Percentiles rank a stretch among this genome's conserved stretches.
phyloP scores from a whole-genome alignment of 2,113 vertebrate species.

The Anas platyrhynchos region DNA sequence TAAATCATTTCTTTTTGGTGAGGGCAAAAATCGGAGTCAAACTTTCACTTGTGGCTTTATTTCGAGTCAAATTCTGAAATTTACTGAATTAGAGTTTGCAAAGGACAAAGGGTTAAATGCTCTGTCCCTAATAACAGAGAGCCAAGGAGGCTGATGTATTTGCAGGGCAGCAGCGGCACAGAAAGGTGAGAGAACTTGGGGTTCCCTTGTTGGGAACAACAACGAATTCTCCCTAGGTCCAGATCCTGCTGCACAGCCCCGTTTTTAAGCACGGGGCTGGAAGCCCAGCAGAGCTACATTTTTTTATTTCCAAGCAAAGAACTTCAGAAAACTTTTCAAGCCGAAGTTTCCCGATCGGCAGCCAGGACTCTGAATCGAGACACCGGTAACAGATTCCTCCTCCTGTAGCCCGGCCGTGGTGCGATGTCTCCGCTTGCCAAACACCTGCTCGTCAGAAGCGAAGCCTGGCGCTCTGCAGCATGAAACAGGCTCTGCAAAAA shows the following conservation, averaged over 20 bases:
- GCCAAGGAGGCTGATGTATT: not conserved
- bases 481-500: not conserved
- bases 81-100: not conserved
- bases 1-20: not conserved
- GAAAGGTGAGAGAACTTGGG: not conserved
- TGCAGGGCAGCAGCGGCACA: not conserved
- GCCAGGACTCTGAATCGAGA: constrained; percentile 21
- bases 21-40: not conserved
- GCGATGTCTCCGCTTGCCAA: constrained; percentile 34
- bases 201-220: rapidly evolving
- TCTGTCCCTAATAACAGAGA: not conserved
- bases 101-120: not conserved
- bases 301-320: not conserved
- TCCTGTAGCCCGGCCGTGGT: constrained; percentile 28
- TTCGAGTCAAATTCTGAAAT: not conserved
- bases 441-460: constrained; percentile 41
- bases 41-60: not conserved
- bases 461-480: not conserved
- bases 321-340: not conserved
- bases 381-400: not conserved
- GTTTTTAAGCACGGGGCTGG: not conserved
- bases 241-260: not conserved
- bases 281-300: not conserved
- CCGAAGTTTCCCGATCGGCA: constrained; percentile 41
- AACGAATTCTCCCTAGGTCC: not conserved